These are phyloP conservation scores for Disparrhopalites patrizii DNA, from an alignment of 2,888 invertebrate genomes.

Conservation along the genomic window DNA sequence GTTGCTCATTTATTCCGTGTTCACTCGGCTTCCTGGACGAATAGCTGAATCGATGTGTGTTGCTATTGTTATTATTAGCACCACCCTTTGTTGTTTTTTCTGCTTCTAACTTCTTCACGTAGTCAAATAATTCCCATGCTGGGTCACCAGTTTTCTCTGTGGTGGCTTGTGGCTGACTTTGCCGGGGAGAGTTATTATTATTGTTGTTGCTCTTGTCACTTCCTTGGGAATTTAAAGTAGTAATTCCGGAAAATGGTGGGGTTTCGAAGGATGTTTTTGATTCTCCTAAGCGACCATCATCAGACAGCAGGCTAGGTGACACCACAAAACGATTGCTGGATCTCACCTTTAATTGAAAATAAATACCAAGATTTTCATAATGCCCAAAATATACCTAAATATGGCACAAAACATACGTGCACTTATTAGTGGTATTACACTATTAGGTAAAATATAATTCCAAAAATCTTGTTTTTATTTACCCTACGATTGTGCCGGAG, in stretches of 20 bases:
- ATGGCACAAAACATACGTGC: too few relatives aligned
- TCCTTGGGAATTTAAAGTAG: not conserved
- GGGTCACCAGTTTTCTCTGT: not conserved
- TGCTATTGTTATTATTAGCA: too few relatives aligned
- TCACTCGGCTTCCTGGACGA: not conserved
- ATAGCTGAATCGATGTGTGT: not conserved
- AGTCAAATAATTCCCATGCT: conserved; percentile 14
- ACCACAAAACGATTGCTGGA: not conserved
- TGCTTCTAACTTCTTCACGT: conserved; percentile 7
- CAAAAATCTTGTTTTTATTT: too few relatives aligned
- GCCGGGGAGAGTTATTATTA: not conserved
- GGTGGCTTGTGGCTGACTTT: too few relatives aligned
- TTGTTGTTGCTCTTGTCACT: too few relatives aligned
- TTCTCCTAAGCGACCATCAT: too few relatives aligned
- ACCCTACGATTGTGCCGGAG: too few relatives aligned
- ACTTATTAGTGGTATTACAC: not conserved
- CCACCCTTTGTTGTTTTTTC: not conserved
- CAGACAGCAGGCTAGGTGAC: not conserved
- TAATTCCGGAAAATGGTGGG: not conserved
- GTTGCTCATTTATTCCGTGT: not conserved
- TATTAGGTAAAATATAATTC: not conserved
- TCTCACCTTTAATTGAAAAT: not conserved
- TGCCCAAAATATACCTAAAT: too few relatives aligned
- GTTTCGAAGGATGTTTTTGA: not conserved
- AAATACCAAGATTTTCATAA: not conserved